These are phyloP conservation scores for Pseudorhombus dupliciocellatus DNA, from an alignment of 2,113 vertebrate species.

Conservation along the genomic window DNA sequence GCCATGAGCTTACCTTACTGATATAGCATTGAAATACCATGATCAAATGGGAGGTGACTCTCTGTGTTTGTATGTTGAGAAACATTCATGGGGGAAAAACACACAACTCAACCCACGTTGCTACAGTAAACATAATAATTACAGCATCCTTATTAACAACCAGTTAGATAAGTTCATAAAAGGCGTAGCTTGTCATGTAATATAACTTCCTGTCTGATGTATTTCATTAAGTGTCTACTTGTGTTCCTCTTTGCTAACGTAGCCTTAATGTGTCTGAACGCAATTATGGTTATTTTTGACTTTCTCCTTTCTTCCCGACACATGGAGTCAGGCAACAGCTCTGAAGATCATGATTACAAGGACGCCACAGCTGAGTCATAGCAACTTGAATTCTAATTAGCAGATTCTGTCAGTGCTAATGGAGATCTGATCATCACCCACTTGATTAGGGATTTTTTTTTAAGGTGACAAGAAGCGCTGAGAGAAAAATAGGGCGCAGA, in stretches of 20 bases:
- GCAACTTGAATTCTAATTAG: background rate
- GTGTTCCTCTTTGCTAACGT: background rate
- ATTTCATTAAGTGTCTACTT: background rate
- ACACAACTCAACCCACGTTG: background rate
- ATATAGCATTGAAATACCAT: background rate
- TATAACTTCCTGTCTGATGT: background rate
- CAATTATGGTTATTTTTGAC: background rate
- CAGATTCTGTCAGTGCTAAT: background rate
- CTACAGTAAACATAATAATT: background rate
- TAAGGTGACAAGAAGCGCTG: background rate
- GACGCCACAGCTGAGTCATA: conserved; percentile 1
- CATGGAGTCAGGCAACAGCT: background rate
- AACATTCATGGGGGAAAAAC: background rate
- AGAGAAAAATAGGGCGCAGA: background rate
- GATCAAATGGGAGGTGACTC: background rate
- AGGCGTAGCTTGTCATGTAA: background rate
- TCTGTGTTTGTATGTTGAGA: background rate
- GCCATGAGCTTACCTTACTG: too few species aligned
- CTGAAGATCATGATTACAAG: background rate
- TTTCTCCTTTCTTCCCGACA: background rate
- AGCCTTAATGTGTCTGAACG: background rate
- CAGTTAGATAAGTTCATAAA: conserved; percentile 3
- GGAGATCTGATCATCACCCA: background rate
- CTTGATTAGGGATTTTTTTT: background rate
- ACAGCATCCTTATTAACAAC: background rate